phyloP scores from a whole-genome alignment of 2,888 invertebrate genomes.

The Argyresthia albistria region DNA sequence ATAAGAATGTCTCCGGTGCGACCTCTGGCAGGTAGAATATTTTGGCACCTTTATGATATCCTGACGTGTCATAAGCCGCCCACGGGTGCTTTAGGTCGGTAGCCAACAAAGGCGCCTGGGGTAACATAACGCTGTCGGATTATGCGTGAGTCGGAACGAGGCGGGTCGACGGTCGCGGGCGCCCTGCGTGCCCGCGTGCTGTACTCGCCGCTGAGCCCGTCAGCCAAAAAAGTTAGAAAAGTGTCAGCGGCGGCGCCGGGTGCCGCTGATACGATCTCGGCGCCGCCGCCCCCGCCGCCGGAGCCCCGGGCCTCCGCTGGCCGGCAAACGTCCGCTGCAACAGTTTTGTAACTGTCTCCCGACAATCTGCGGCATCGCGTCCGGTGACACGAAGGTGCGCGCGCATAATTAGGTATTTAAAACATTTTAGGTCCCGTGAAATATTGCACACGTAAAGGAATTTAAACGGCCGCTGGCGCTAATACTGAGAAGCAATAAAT shows the following conservation, averaged over 20 bases:
- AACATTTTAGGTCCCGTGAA: slow-evolving; percentile 46
- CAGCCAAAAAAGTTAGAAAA: slow-evolving; percentile 68
- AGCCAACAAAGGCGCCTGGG: slow-evolving; percentile 61
- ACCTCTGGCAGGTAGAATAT: slow-evolving; percentile 61
- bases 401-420: slow-evolving; percentile 52
- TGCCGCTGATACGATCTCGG: slow-evolving; percentile 43
- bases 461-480: slow-evolving; percentile 15
- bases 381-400: slow-evolving; percentile 37
- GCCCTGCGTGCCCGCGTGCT: slow-evolving; percentile 49
- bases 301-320: slow-evolving; percentile 11
- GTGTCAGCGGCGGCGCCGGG: slow-evolving; percentile 37
- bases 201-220: slow-evolving; percentile 46
- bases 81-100: slow-evolving; percentile 61
- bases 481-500: slow-evolving; percentile 57
- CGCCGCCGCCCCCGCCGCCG: slow-evolving; percentile 28
- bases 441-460: slow-evolving; percentile 38
- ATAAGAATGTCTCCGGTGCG: slow-evolving; percentile 58
- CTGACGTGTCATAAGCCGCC: slow-evolving; percentile 69
- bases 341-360: slow-evolving; percentile 24
- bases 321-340: slow-evolving; percentile 26
- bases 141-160: slow-evolving; percentile 34
- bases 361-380: slow-evolving; percentile 17
- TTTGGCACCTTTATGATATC: slow-evolving; percentile 69
- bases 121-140: slow-evolving; percentile 63
- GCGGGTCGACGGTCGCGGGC: slow-evolving; percentile 60